Evolutionary conservation across 2,888 invertebrate genomes (phyloP).

Genomic region (Heliconius sara): DNA sequence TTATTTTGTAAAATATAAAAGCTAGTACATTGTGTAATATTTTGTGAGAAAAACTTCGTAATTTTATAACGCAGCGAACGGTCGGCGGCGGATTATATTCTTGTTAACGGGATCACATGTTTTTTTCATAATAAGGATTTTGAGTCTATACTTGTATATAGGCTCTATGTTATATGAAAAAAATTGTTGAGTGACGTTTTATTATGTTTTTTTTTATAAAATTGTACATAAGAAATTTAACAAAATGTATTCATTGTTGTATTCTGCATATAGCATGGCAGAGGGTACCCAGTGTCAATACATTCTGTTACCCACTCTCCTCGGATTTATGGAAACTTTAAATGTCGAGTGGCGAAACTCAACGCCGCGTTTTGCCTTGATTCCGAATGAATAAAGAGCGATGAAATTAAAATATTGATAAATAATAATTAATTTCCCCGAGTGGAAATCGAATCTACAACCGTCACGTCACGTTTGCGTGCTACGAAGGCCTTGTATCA

Average conservation of each 20-base stretch:
- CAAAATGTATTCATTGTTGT: too few relatives aligned
- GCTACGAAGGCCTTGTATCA: neutral
- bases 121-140: constrained; percentile 44
- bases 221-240: neutral
- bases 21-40: constrained; percentile 43
- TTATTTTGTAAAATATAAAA: constrained; percentile 28
- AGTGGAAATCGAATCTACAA: too few relatives aligned
- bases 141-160: neutral
- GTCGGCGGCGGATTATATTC: constrained; percentile 56
- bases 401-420: too few relatives aligned
- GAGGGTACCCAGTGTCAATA: too few relatives aligned
- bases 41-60: constrained; percentile 51
- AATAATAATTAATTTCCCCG: too few relatives aligned
- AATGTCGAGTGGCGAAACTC: too few relatives aligned
- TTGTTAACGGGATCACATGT: constrained; percentile 53
- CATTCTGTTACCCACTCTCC: too few relatives aligned
- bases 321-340: too few relatives aligned
- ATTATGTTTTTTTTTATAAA: neutral
- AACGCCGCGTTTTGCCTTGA: too few relatives aligned
- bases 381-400: too few relatives aligned
- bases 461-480: too few relatives aligned
- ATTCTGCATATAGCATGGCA: too few relatives aligned
- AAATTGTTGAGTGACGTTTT: neutral
- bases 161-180: constrained; percentile 1
- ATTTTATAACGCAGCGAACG: constrained; percentile 52